phyloP scores from a whole-genome alignment of 2,113 vertebrate species.

The Psettodes erumei region DNA sequence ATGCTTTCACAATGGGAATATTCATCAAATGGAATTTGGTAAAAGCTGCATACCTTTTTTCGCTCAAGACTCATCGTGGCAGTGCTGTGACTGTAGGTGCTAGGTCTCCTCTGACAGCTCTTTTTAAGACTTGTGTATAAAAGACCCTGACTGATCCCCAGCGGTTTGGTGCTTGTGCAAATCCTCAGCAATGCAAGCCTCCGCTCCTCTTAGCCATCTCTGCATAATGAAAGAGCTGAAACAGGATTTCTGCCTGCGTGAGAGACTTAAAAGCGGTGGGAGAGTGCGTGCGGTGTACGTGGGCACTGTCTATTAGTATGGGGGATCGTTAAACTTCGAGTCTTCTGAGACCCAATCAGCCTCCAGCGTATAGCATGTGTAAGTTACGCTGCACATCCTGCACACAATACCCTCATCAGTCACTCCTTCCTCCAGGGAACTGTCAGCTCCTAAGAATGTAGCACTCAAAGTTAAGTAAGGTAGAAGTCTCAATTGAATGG shows the following conservation, averaged over 20 bases:
- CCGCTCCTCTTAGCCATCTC: background rate
- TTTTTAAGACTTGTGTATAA: background rate
- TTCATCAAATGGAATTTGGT: constrained; percentile 19
- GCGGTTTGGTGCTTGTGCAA: background rate
- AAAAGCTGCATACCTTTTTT: background rate
- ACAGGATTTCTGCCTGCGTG: background rate
- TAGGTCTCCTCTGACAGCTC: background rate
- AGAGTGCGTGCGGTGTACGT: background rate
- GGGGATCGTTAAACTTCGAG: background rate
- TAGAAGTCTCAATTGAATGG: background rate
- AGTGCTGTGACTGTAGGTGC: background rate
- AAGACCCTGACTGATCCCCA: background rate
- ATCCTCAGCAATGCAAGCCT: background rate
- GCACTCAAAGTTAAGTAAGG: background rate
- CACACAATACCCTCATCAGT: constrained; percentile 19
- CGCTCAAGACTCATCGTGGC: background rate
- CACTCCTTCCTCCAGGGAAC: constrained; percentile 5
- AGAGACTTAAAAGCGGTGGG: background rate
- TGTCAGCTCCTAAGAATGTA: background rate
- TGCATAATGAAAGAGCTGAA: background rate
- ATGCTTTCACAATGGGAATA: constrained; percentile 14
- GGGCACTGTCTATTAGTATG: background rate
- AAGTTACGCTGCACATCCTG: background rate
- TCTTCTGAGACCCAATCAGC: constrained; percentile 31
- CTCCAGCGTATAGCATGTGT: background rate